Base-by-base conservation (phyloP, 1,140 invertebrate species). In the Papilio polyxenes region DNA sequence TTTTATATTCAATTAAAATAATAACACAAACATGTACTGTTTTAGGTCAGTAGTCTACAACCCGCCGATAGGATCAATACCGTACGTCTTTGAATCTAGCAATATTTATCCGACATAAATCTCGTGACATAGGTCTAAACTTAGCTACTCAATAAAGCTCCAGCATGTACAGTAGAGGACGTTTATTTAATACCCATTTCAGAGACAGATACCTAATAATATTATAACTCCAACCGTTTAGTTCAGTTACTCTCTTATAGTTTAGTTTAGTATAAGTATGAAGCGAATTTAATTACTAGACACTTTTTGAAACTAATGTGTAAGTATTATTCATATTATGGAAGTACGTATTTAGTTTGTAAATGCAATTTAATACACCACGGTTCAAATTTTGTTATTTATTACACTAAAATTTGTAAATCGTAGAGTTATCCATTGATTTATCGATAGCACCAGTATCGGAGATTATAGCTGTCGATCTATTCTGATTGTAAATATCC, bases 401-500 rank as follows among this genome's bases (percentile, higher is more conserved):
- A 17, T 44, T 44, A 44, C 4, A 44, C 40, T 44, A 44, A 44
- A 44, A 62, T n/a, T 65, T 4, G 62, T 65, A 65, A 65, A 31
- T 65, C 17, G 62, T 31, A 31, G 23, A 31, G 62, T 65, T 65
- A 65, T 37, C 11, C 62, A 13, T 13, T 65, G 62, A 65, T 65
- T 65, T 65, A 65, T 23, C 10, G 9, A 65, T 65, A 53, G 15
- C 51, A 65, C 23, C 20, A 20, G 59, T 23, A 31, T 31, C 6
- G 11, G 62, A 31, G 62, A 65, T 65, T 65, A 65, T 65, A 17
- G 62, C 20, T 65, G 62, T 65, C 62, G 11, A 65, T 65, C 62
- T 65, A 65, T 65, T 65, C 23, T 31, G 62, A 65, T 31, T 65
- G 62, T 65, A 65, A 65, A 65, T 65, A 31, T 65, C 23, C 62